Evolutionary conservation across 2,888 invertebrate genomes (phyloP).

Genomic region (Orthosia incerta): DNA sequence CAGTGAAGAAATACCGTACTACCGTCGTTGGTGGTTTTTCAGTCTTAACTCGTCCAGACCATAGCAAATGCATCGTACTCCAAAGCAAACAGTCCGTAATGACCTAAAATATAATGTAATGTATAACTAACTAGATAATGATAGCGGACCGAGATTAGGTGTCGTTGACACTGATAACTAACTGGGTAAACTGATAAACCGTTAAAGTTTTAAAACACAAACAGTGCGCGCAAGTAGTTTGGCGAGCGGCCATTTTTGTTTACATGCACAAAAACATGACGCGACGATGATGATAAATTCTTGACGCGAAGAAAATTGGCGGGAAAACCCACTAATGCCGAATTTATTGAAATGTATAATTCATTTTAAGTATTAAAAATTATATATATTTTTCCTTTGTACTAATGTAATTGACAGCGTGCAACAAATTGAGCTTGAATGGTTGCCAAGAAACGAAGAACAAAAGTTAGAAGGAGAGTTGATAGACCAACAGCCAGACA

Average conservation of each 20-base stretch:
- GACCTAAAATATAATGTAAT: conserved; percentile 80
- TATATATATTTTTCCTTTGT: not conserved
- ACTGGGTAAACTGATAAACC: conserved; percentile 78
- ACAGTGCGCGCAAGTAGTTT: conserved; percentile 40
- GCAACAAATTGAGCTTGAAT: not conserved
- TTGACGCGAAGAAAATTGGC: conserved; percentile 23
- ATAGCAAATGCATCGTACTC: conserved; percentile 29
- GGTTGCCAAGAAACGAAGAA: not conserved
- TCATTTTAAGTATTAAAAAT: conserved; percentile 1
- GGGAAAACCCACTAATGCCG: conserved; percentile 20
- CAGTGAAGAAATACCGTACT: not conserved
- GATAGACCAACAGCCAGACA: too few relatives aligned
- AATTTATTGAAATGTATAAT: conserved; percentile 14
- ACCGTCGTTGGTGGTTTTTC: not conserved
- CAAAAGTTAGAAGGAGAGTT: too few relatives aligned
- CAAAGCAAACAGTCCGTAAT: conserved; percentile 69
- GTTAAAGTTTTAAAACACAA: conserved; percentile 62
- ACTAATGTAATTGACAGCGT: not conserved
- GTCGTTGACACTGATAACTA: conserved; percentile 84
- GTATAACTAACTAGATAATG: conserved; percentile 75
- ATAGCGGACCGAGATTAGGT: conserved; percentile 78
- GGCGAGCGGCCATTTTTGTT: conserved; percentile 42
- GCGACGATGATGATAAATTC: not conserved
- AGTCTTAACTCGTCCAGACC: not conserved
- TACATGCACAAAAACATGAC: conserved; percentile 37